Conservation (phyloP, 2,888 invertebrate genomes). For the Melieria picta region DNA sequence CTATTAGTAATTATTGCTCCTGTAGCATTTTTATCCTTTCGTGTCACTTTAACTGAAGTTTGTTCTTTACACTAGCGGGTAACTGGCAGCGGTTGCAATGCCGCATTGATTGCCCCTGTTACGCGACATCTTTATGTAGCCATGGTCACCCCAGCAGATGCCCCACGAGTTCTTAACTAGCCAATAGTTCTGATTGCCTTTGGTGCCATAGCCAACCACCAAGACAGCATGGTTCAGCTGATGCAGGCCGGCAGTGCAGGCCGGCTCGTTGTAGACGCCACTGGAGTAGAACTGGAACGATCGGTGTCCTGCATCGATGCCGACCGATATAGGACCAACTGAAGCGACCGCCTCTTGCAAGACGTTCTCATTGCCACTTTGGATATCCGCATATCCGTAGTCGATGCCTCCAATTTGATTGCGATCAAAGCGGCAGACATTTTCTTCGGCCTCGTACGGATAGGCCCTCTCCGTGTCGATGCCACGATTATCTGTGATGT, state of each 20-base stretch:
- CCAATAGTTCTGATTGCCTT: constrained; percentile 72
- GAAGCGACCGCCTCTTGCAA: constrained; percentile 83
- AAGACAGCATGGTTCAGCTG: constrained; percentile 82
- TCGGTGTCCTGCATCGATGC: constrained; percentile 87
- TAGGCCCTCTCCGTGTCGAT: constrained; percentile 90
- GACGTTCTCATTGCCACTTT: constrained; percentile 75
- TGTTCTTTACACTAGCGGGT: constrained; percentile 78
- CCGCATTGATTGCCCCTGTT: constrained; percentile 88
- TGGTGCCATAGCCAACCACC: constrained; percentile 65
- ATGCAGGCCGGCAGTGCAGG: constrained; percentile 72
- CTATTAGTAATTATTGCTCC: background rate
- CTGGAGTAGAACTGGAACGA: constrained; percentile 87
- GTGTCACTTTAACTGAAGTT: background rate
- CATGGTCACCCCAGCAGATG: constrained; percentile 81
- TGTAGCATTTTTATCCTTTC: too few species aligned
- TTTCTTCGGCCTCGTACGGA: constrained; percentile 84
- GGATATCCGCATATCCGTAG: constrained; percentile 81
- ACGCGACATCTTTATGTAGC: constrained; percentile 89
- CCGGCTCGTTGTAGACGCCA: constrained; percentile 83
- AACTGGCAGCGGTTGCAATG: constrained; percentile 83
- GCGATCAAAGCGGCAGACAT: constrained; percentile 75
- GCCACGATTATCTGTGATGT: constrained; percentile 84
- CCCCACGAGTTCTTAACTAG: constrained; percentile 79
- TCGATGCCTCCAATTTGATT: constrained; percentile 80
- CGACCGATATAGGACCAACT: constrained; percentile 85